Conservation (phyloP, 2,797 vertebrate genomes). For the Acomys russatus region DNA sequence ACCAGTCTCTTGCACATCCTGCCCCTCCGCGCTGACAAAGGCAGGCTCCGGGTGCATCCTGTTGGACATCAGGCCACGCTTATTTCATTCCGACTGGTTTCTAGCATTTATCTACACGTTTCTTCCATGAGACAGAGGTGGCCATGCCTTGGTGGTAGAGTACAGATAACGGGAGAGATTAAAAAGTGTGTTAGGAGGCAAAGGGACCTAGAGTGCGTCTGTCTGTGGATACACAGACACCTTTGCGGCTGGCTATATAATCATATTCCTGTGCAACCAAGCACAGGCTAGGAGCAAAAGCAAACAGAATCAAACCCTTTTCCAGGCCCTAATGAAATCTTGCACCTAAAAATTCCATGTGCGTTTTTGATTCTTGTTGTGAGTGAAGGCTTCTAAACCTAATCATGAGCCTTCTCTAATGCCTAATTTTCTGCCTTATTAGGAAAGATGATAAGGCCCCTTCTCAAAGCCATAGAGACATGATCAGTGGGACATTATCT, state of each 20-base stretch:
- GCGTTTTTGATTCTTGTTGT: conserved; percentile 58
- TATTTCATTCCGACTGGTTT: neutral
- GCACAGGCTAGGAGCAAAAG: neutral
- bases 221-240: neutral
- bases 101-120: neutral
- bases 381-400: neutral
- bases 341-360: conserved; percentile 54
- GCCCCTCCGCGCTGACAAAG: neutral
- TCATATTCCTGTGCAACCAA: neutral
- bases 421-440: conserved; percentile 79
- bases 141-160: too few species aligned
- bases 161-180: neutral
- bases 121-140: neutral
- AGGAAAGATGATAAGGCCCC: conserved; percentile 57
- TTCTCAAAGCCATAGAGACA: conserved; percentile 64
- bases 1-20: neutral
- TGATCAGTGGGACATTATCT: conserved; percentile 9
- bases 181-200: neutral
- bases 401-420: conserved; percentile 37
- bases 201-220: neutral
- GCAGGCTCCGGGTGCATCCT: neutral
- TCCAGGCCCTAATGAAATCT: neutral
- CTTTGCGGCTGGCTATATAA: neutral
- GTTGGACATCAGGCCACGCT: neutral
- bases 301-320: conserved; percentile 17